Conservation (phyloP, 2,888 invertebrate genomes). For the Neoscelio sp. region DNA sequence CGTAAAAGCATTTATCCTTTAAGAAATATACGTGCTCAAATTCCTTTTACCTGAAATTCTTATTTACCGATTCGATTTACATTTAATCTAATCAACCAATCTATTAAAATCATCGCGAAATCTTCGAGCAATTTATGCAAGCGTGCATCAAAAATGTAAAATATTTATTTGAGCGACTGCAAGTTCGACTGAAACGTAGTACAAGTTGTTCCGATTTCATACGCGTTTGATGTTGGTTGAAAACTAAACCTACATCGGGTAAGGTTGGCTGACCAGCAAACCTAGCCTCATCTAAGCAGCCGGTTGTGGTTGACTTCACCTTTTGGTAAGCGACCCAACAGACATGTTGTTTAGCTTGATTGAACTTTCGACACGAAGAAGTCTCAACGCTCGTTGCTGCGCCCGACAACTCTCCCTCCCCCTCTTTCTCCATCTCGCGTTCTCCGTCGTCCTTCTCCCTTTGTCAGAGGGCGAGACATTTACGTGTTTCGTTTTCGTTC, state of each 20-base stretch:
- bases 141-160: slow-evolving; percentile 20
- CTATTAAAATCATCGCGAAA: background rate
- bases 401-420: slow-evolving; percentile 32
- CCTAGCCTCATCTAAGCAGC: slow-evolving; percentile 66
- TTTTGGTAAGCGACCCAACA: slow-evolving; percentile 78
- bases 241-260: slow-evolving; percentile 77
- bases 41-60: no score
- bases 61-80: no score
- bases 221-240: slow-evolving; percentile 80
- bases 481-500: background rate
- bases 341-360: slow-evolving; percentile 81
- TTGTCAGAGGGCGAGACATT: slow-evolving; percentile 19
- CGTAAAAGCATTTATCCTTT: no score
- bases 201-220: slow-evolving; percentile 75
- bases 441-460: slow-evolving; percentile 23
- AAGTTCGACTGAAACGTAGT: slow-evolving; percentile 15
- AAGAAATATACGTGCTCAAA: no score
- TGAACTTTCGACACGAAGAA: slow-evolving; percentile 74
- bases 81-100: background rate
- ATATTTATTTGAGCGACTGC: slow-evolving; percentile 29
- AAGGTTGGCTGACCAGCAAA: slow-evolving; percentile 76
- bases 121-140: background rate
- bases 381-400: slow-evolving; percentile 73
- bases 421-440: no score
- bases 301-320: slow-evolving; percentile 73